Base-by-base conservation (phyloP, 1,140 invertebrate genomes). In the Rhagoletis zephyria region DNA sequence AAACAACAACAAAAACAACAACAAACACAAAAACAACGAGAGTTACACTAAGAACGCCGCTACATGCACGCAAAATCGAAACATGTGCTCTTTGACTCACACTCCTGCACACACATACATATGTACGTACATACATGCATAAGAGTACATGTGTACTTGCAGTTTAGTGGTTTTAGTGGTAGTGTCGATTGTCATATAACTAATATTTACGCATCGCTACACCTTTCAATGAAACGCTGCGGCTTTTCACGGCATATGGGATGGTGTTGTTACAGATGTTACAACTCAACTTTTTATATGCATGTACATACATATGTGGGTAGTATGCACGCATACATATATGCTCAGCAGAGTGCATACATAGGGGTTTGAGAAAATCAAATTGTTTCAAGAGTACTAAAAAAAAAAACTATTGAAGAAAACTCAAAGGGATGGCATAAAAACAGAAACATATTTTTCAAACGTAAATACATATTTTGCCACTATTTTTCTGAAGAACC, bases 41-140 rank as follows among this genome's bases (percentile, higher is more conserved):
- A 30, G 30, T 30, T 30, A 30, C 30, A 30, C 30, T 56, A 56
- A 56, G 10, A 56, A 56, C 10, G 10, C 10, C 1, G 51, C 51
- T 6, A 77, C 16, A 77, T 40, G 67, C 45, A 56, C 10, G 16
- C 19, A 16, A 9, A 77, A 77, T 77, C n/a, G 74, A 77, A 77
- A 77, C 74, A 77, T 56, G 51, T 77, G 74, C 48, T 48, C 51
- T n/a, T n/a, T n/a, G n/a, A n/a, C n/a, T 40, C 40, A 77, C 16
- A 30, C 30, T 40, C 40, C 51, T 12, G 64, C 30, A 67, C 1
- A 63, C 2, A 14, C 16, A 9, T 16, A n/a, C n/a, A n/a, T n/a
- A n/a, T n/a, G n/a, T n/a, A 12, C 59, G 6, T 12, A 60, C 59
- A 60, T 60, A 60, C 59, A 63, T 63, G 61, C 51, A 56, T 56